Evolutionary conservation across 2,888 invertebrate species (phyloP), one percentile per base, ranked within the genome.

Genomic region (Allygus modestus): DNA sequence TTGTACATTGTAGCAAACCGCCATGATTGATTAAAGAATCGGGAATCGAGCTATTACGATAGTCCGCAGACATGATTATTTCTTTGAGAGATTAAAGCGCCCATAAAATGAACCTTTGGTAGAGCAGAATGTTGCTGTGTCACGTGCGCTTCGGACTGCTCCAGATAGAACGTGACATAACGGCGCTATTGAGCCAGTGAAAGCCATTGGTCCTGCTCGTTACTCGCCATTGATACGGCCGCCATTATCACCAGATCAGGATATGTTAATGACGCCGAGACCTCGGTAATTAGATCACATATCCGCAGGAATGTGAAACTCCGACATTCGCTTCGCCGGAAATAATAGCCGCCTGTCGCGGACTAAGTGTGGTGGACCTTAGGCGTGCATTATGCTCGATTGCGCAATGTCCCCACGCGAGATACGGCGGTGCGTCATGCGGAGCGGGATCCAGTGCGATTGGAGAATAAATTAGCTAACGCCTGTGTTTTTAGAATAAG

Each of bases 221-320:
- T 41, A 73, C 37, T 41, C 33, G 73, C 73, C 43, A 73, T 73
- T 73, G 41, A 73, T 43, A 43, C 73, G 73, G 41, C 43, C 69
- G 69, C 28, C 61, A 28, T 61, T 61, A 61, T 28, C 61, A 61
- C 61, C 20, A 58, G 65, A 65, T 65, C 65, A 17, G 65, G 65
- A 65, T 65, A 73, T 73, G 73, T 37, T 73, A 73, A 73, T 73
- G 73, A 20, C 65, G 28, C 11, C 11, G 73, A 20, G 73, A 31
- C 28, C 28, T 37, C 33, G 20, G 73, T 23, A 73, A 73, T 43
- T 73, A 73, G 43, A 73, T 73, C 73, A 41, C 73, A 41, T 73
- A 73, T 73, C 73, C 37, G 41, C 41, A n/a, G 73, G 73, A 31
- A 69, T 37, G 69, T 69, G 33, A 69, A 33, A 54, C 54, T 5